These are phyloP conservation scores for Oxycera nigricornis DNA, from an alignment of 2,888 invertebrate genomes.

Conservation along the genomic window DNA sequence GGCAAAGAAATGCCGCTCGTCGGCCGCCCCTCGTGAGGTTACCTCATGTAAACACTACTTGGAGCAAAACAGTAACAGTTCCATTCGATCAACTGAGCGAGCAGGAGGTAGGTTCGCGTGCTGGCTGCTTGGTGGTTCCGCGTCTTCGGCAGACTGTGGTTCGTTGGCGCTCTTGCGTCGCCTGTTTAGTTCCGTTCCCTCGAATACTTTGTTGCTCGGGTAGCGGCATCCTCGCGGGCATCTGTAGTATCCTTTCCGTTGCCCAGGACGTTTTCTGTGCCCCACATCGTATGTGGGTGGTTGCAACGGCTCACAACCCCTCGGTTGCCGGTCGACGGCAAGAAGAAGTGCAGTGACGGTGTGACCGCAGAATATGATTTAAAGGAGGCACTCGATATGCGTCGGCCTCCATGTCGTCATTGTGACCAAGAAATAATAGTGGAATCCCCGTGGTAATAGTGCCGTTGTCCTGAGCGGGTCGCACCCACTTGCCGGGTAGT, in stretches of 20 bases:
- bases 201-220: neutral
- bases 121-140: constrained; percentile 13
- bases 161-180: neutral
- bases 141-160: constrained; percentile 9
- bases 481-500: neutral
- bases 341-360: constrained; percentile 32
- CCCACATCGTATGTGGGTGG: constrained; percentile 24
- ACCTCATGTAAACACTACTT: constrained; percentile 29
- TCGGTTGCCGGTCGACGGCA: constrained; percentile 17
- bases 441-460: constrained; percentile 16
- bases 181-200: constrained; percentile 1
- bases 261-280: neutral
- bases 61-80: constrained; percentile 37
- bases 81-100: constrained; percentile 41
- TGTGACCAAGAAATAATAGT: constrained; percentile 2
- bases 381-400: constrained; percentile 25
- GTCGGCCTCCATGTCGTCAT: neutral
- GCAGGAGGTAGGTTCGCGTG: constrained; percentile 27
- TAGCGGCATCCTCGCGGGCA: neutral
- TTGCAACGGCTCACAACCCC: constrained; percentile 28
- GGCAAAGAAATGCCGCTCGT: constrained; percentile 1
- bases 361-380: constrained; percentile 31
- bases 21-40: neutral
- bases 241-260: neutral
- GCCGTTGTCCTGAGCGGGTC: constrained; percentile 1